Evolutionary conservation across 2,888 invertebrate species (phyloP).

Genomic region (Chaetogeoica ovagalla): DNA sequence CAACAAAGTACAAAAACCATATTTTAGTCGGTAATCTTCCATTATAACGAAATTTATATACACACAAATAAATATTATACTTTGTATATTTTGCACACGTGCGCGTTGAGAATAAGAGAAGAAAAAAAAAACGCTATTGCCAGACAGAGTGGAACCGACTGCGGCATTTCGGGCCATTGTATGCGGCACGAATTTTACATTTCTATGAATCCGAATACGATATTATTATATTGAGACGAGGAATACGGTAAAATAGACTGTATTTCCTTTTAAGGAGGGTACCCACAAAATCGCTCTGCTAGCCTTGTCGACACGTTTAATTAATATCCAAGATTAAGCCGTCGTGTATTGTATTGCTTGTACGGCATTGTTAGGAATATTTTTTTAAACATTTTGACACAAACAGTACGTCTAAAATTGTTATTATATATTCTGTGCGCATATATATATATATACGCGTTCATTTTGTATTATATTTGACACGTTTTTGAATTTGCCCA

Average conservation of each 20-base stretch:
- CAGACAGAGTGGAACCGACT: slow-evolving; percentile 41
- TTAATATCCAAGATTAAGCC: neutral
- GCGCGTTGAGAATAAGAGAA: neutral
- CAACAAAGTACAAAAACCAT: too few relatives aligned
- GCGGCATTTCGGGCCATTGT: slow-evolving; percentile 13
- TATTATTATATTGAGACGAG: neutral
- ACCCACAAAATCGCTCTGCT: slow-evolving; percentile 31
- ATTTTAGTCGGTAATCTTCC: too few relatives aligned
- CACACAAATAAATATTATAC: too few relatives aligned
- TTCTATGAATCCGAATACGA: slow-evolving; percentile 39
- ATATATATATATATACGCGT: too few relatives aligned
- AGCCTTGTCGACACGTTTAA: slow-evolving; percentile 42
- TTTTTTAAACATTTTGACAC: too few relatives aligned
- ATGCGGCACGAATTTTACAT: slow-evolving; percentile 32
- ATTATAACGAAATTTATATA: too few relatives aligned
- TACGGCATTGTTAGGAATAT: neutral
- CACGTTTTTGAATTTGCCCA: too few relatives aligned
- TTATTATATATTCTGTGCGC: too few relatives aligned
- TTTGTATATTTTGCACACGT: too few relatives aligned
- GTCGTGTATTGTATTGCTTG: neutral
- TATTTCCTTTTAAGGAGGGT: slow-evolving; percentile 8
- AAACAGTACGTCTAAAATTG: too few relatives aligned
- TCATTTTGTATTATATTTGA: too few relatives aligned
- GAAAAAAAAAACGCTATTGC: slow-evolving; percentile 17
- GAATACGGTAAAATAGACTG: neutral